phyloP scores from a whole-genome alignment of 2,888 invertebrate species.

The Cephus spinipes region DNA sequence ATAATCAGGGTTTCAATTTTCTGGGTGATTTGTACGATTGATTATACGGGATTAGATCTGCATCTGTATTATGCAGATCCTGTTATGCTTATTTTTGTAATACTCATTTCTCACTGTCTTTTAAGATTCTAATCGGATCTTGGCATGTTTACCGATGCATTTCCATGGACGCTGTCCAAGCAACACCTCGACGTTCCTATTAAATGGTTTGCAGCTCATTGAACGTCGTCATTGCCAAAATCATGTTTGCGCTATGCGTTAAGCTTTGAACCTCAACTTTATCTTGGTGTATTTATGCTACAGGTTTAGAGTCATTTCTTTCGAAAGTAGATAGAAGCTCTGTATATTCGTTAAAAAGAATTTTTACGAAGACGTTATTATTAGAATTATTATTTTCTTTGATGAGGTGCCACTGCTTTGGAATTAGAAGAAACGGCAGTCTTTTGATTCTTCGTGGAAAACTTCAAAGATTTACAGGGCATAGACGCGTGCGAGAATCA shows the following conservation, averaged over 20 bases:
- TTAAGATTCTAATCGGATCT: conserved; percentile 19
- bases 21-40: conserved; percentile 11
- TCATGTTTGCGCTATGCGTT: background rate
- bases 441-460: too few species aligned
- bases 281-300: conserved; percentile 28
- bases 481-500: too few species aligned
- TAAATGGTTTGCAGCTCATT: conserved; percentile 42
- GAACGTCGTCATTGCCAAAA: conserved; percentile 26
- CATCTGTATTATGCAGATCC: too few species aligned
- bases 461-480: too few species aligned
- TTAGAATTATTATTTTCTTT: too few species aligned
- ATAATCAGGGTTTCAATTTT: too few species aligned
- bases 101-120: conserved; percentile 22
- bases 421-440: too few species aligned
- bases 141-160: conserved; percentile 12
- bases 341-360: too few species aligned
- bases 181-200: conserved; percentile 22
- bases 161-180: conserved; percentile 27
- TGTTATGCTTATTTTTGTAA: background rate
- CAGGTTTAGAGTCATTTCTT: too few species aligned
- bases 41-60: conserved; percentile 5
- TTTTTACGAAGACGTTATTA: too few species aligned
- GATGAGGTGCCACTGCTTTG: too few species aligned
- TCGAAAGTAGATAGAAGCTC: too few species aligned
- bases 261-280: conserved; percentile 48